Evolutionary conservation across 2,888 invertebrate species (phyloP).

Genomic region (Melinaea menophilus): DNA sequence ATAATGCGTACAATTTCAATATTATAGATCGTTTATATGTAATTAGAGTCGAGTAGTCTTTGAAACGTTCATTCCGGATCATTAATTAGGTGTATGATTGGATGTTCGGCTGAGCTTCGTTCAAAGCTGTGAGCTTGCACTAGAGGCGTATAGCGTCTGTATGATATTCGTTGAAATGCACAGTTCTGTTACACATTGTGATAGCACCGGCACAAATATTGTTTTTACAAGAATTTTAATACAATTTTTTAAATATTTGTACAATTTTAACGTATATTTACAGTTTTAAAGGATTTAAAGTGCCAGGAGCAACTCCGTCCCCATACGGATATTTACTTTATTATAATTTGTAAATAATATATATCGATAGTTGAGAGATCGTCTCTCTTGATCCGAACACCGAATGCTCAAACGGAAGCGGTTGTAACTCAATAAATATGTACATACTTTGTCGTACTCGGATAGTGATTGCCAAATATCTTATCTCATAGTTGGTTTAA

Average conservation of each 20-base stretch:
- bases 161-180: conserved; percentile 27
- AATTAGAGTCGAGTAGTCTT: not conserved
- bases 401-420: conserved; percentile 15
- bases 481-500: conserved; percentile 63
- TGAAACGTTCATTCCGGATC: conserved; percentile 1
- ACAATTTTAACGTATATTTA: conserved; percentile 36
- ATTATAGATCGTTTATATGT: conserved; percentile 1
- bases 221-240: conserved; percentile 64
- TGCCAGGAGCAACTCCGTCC: conserved; percentile 68
- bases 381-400: conserved; percentile 5
- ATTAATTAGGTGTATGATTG: conserved; percentile 24
- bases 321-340: conserved; percentile 52
- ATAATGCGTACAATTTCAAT: not conserved
- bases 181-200: conserved; percentile 29
- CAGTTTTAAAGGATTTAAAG: conserved; percentile 20
- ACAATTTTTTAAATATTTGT: conserved; percentile 65
- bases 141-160: conserved; percentile 47
- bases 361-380: not conserved
- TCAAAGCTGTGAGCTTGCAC: conserved; percentile 67
- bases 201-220: conserved; percentile 39
- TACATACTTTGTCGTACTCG: conserved; percentile 42
- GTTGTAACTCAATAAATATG: conserved; percentile 13
- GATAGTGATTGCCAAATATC: conserved; percentile 69
- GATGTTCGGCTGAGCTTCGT: conserved; percentile 57
- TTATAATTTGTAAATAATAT: conserved; percentile 8